phyloP scores from a whole-genome alignment of 2,888 invertebrate genomes.

The Clunio marinus region DNA sequence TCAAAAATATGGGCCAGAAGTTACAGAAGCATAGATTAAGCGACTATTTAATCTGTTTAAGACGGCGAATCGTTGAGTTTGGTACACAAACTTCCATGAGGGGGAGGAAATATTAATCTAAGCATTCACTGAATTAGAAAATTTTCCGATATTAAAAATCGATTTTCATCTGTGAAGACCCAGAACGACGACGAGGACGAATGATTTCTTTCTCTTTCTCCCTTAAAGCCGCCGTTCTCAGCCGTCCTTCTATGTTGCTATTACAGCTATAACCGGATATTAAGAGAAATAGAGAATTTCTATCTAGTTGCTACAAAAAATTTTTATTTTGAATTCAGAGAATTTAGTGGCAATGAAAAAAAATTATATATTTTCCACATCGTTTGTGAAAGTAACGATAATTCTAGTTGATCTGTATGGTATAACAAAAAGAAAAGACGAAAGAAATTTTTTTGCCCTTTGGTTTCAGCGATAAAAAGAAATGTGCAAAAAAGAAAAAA shows the following conservation, averaged over 20 bases:
- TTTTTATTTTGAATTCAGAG: neutral
- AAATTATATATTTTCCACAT: slow-evolving; percentile 37
- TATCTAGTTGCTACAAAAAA: neutral
- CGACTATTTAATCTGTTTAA: slow-evolving; percentile 33
- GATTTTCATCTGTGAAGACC: slow-evolving; percentile 20
- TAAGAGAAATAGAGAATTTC: slow-evolving; percentile 16
- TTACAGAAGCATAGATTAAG: slow-evolving; percentile 20
- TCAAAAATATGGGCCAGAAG: too few species aligned
- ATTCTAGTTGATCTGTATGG: slow-evolving; percentile 32
- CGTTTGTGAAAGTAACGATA: slow-evolving; percentile 38
- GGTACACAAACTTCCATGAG: neutral
- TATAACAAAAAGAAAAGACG: slow-evolving; percentile 4
- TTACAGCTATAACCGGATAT: slow-evolving; percentile 35
- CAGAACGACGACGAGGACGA: neutral
- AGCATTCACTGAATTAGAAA: slow-evolving; percentile 37
- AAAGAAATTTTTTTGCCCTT: neutral
- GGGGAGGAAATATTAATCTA: slow-evolving; percentile 34
- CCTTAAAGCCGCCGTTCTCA: too few species aligned
- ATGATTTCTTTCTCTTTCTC: slow-evolving; percentile 1
- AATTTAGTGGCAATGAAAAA: slow-evolving; percentile 23
- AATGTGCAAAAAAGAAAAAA: neutral
- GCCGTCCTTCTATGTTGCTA: too few species aligned
- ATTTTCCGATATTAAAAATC: slow-evolving; percentile 38
- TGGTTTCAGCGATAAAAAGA: neutral
- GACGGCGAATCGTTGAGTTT: slow-evolving; percentile 9